phyloP scores from a whole-genome alignment of 2,888 invertebrate genomes.

The Xestia xanthographa region DNA sequence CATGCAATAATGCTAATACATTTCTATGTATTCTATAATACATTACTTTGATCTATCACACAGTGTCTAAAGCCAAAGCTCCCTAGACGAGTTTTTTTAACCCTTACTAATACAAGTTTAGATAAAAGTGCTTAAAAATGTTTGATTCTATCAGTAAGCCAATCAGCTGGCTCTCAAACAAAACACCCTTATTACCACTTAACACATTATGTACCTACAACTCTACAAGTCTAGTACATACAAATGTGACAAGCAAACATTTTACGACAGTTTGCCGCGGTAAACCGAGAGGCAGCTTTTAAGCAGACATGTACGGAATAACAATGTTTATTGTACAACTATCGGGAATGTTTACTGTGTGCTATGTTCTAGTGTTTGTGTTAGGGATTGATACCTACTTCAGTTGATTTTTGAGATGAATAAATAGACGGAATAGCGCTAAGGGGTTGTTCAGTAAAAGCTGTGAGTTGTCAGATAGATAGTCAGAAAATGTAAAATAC shows the following conservation, averaged over 20 bases:
- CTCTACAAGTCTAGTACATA: slow-evolving; percentile 2
- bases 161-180: slow-evolving; percentile 13
- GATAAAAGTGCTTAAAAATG: not conserved
- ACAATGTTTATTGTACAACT: slow-evolving; percentile 55
- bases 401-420: not conserved
- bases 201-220: too few species aligned
- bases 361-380: slow-evolving; percentile 10
- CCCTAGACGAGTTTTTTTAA: not conserved
- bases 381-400: not conserved
- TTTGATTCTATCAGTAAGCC: not conserved
- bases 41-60: not conserved
- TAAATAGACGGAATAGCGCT: not conserved
- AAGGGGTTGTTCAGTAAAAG: not conserved
- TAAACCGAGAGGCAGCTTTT: slow-evolving; percentile 62
- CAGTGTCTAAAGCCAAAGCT: not conserved
- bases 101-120: not conserved
- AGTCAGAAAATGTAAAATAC: not conserved
- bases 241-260: slow-evolving; percentile 52
- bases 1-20: not conserved
- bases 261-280: slow-evolving; percentile 53
- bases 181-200: too few species aligned
- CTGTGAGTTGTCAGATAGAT: not conserved
- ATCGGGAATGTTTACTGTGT: slow-evolving; percentile 10
- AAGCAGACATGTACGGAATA: slow-evolving; percentile 51
- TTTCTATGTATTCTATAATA: too few species aligned